phyloP scores from a whole-genome alignment of 2,888 invertebrate species.

The Belgica antarctica region DNA sequence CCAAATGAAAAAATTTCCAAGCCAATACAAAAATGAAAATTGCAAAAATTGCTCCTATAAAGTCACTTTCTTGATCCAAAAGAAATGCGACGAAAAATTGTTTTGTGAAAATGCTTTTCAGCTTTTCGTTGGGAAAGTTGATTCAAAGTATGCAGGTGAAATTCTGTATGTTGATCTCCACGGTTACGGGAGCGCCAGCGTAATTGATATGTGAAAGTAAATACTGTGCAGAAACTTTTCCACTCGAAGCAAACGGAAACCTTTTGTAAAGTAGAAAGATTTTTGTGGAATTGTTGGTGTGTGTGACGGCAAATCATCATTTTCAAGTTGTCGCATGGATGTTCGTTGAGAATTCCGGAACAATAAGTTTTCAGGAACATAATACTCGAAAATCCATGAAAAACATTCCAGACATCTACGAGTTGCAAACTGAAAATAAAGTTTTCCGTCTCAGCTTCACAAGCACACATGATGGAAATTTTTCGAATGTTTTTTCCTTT shows the following conservation, averaged over 20 bases:
- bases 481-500: conserved; percentile 6
- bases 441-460: conserved; percentile 9
- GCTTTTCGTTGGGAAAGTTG: too few relatives aligned
- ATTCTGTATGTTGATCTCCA: not conserved
- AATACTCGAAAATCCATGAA: not conserved
- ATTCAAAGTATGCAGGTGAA: not conserved
- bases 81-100: conserved; percentile 12
- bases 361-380: conserved; percentile 9
- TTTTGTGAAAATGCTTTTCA: not conserved
- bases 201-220: conserved; percentile 28
- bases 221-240: not conserved
- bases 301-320: not conserved
- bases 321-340: not conserved
- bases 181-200: not conserved
- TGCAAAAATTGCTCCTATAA: too few relatives aligned
- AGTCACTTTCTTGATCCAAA: too few relatives aligned
- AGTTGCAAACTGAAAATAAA: too few relatives aligned
- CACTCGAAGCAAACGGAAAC: not conserved
- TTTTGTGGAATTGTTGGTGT: not conserved
- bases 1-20: too few relatives aligned
- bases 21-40: too few relatives aligned
- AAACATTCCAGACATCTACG: conserved; percentile 8
- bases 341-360: not conserved
- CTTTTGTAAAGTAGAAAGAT: not conserved
- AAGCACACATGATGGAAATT: not conserved